Percentiles rank a stretch among this genome's conserved stretches.
Evolutionary conservation across 2,113 vertebrate genomes (phyloP).

Genomic region (Hymenochirus boettgeri): DNA sequence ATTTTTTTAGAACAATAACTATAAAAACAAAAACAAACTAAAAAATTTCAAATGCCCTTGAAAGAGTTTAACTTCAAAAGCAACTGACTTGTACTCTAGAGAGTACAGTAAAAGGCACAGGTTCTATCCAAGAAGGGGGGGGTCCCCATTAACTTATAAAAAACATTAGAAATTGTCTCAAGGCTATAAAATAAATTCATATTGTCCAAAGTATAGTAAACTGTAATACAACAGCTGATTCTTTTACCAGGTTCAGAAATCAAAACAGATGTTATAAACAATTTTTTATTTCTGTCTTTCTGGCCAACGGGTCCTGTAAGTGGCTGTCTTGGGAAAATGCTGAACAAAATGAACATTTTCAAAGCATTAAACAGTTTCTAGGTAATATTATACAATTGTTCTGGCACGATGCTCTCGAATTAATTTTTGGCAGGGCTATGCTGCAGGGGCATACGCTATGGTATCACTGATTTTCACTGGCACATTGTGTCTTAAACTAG

Average conservation of each 20-base stretch:
- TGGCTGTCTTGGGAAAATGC: slow-evolving; percentile 29
- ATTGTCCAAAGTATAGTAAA: neutral
- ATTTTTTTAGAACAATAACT: too few species aligned
- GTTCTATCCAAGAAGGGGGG: neutral
- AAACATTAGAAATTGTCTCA: neutral
- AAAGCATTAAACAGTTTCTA: slow-evolving; percentile 45
- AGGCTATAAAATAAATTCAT: neutral
- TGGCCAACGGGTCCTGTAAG: slow-evolving; percentile 15
- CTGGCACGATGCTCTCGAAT: slow-evolving; percentile 47
- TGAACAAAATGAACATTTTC: slow-evolving; percentile 40
- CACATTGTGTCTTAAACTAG: slow-evolving; percentile 41
- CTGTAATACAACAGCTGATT: neutral
- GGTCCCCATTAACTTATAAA: neutral
- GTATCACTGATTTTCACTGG: slow-evolving; percentile 42
- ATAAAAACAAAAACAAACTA: too few species aligned
- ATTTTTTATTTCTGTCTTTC: slow-evolving; percentile 32
- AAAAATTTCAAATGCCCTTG: too few species aligned
- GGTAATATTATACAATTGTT: slow-evolving; percentile 45
- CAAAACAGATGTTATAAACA: slow-evolving; percentile 25
- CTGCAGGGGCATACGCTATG: slow-evolving; percentile 32
- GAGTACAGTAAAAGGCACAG: neutral
- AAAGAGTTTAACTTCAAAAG: too few species aligned
- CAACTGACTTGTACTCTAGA: neutral
- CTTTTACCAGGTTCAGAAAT: slow-evolving; percentile 18
- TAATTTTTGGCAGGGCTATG: slow-evolving; percentile 47